Evolutionary conservation across 1,140 invertebrate species (phyloP).

Genomic region (Phymastichus coffea): DNA sequence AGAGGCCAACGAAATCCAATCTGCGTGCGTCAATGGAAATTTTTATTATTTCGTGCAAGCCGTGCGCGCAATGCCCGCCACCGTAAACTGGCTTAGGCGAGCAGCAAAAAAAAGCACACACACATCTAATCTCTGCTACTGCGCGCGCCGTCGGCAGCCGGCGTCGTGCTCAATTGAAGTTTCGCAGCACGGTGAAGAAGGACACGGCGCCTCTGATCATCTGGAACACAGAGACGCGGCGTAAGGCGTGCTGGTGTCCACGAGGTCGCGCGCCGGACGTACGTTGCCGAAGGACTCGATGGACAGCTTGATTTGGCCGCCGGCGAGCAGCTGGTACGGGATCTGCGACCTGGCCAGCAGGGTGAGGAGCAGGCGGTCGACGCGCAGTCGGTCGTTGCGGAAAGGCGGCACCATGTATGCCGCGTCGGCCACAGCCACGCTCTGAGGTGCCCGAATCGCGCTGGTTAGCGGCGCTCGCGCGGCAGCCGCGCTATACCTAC

Average conservation of each 20-base stretch:
- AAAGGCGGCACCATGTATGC: slow-evolving; percentile 8
- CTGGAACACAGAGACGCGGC: neutral
- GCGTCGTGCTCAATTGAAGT: neutral
- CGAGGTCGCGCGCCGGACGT: neutral
- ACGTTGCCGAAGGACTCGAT: slow-evolving; percentile 16
- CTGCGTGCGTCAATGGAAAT: too few species aligned
- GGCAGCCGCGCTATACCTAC: neutral
- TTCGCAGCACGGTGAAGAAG: slow-evolving; percentile 5
- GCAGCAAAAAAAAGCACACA: too few species aligned
- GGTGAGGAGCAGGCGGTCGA: neutral
- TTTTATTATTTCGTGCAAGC: too few species aligned
- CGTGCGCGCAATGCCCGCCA: too few species aligned
- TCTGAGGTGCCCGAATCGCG: too few species aligned
- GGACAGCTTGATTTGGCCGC: slow-evolving; percentile 2
- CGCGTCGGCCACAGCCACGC: slow-evolving; percentile 2
- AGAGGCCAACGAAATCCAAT: too few species aligned
- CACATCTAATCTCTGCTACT: too few species aligned
- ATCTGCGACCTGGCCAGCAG: neutral
- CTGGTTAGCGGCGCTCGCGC: too few species aligned
- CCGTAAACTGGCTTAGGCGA: too few species aligned
- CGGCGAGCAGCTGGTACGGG: slow-evolving; percentile 9
- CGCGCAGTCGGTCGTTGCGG: neutral
- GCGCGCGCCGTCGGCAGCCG: too few species aligned
- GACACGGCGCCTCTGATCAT: slow-evolving; percentile 14
- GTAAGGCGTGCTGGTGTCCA: neutral